Evolutionary conservation across 2,797 vertebrate species (phyloP).

Genomic region (Pyrrhura leucotis): DNA sequence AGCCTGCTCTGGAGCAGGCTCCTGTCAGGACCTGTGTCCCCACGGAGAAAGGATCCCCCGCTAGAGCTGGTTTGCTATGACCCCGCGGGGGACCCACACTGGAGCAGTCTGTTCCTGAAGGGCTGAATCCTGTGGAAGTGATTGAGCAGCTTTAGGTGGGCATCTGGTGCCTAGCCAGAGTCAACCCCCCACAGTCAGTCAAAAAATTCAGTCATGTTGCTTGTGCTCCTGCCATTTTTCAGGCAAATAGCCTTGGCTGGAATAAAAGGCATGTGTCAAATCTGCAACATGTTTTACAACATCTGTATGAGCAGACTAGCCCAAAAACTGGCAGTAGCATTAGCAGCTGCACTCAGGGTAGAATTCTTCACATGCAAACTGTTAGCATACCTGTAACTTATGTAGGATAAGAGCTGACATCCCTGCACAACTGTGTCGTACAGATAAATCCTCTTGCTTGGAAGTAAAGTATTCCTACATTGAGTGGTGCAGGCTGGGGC

Average conservation of each 20-base stretch:
- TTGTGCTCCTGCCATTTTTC: not conserved
- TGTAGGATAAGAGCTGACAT: not conserved
- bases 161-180: not conserved
- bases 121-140: not conserved
- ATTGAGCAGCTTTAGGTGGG: not conserved
- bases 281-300: not conserved
- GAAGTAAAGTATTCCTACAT: not conserved
- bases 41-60: not conserved
- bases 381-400: accelerated
- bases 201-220: accelerated
- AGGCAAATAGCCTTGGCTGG: not conserved
- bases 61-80: not conserved
- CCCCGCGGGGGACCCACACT: no score
- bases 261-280: not conserved
- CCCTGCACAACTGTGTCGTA: accelerated
- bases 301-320: not conserved
- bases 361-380: not conserved
- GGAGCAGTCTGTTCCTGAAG: not conserved
- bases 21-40: not conserved
- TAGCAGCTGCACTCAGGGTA: not conserved
- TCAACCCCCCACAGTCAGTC: not conserved
- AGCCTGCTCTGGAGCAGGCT: not conserved
- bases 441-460: not conserved
- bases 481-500: not conserved
- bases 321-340: not conserved